Conservation (phyloP, 2,113 vertebrate genomes). For the Pangasianodon hypophthalmus region DNA sequence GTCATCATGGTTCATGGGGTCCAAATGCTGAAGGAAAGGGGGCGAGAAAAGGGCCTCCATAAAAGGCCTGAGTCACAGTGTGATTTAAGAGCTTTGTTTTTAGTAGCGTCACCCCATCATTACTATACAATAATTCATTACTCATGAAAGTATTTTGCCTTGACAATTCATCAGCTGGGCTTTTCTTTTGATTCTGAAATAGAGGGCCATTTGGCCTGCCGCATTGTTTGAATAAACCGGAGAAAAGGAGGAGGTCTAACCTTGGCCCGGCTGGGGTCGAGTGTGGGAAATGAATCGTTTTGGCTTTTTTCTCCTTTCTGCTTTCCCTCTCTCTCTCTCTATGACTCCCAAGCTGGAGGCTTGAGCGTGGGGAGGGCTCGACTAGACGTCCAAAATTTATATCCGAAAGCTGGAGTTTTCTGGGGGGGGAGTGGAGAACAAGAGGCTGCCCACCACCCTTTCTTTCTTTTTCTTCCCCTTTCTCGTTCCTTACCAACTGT, state of each 20-base stretch:
- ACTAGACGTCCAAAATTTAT: constrained; percentile 84
- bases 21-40: constrained; percentile 58
- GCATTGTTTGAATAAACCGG: constrained; percentile 80
- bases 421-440: constrained; percentile 56
- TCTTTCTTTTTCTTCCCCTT: constrained; percentile 63
- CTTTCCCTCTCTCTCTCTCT: constrained; percentile 15
- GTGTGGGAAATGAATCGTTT: constrained; percentile 77
- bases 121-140: constrained; percentile 80
- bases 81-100: constrained; percentile 81
- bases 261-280: constrained; percentile 77
- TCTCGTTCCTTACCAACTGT: constrained; percentile 78
- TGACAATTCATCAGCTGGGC: constrained; percentile 78
- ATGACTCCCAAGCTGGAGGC: constrained; percentile 77
- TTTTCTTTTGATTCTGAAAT: constrained; percentile 68
- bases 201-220: constrained; percentile 71
- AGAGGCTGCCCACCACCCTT: constrained; percentile 71
- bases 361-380: constrained; percentile 73
- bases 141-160: constrained; percentile 73
- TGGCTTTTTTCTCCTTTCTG: constrained; percentile 23
- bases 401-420: constrained; percentile 74
- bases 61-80: constrained; percentile 64
- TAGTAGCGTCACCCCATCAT: constrained; percentile 67
- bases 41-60: constrained; percentile 55
- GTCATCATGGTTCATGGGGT: constrained; percentile 57
- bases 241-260: constrained; percentile 69